A percentile compares a stretch with the other conserved stretches of the same genome.
Conservation (phyloP, 1,140 invertebrate species). For the Achroia grisella region DNA sequence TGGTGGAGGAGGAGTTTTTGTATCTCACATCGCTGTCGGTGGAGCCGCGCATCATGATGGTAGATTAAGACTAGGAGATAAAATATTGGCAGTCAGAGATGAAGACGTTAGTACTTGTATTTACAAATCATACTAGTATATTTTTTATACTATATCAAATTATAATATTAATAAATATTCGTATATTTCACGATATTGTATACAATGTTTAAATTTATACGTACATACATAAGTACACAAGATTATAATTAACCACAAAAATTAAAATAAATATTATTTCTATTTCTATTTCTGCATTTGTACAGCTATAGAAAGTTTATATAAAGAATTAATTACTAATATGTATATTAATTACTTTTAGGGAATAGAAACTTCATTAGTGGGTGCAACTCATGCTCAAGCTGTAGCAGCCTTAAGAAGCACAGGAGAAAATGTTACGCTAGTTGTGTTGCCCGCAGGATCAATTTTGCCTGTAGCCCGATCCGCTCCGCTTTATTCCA, state of each 20-base stretch:
- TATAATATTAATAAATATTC: too few relatives aligned
- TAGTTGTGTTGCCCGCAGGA: slow-evolving; percentile 79
- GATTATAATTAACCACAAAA: too few relatives aligned
- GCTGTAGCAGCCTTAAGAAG: slow-evolving; percentile 96
- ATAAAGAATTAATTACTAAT: not conserved
- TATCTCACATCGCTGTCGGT: slow-evolving; percentile 98
- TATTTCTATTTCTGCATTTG: too few relatives aligned
- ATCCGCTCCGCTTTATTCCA: slow-evolving; percentile 51
- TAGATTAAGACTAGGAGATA: slow-evolving; percentile 93
- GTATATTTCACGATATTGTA: too few relatives aligned
- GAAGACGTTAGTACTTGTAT: slow-evolving; percentile 77
- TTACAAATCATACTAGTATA: not conserved
- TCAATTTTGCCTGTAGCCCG: slow-evolving; percentile 50
- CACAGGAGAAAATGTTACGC: slow-evolving; percentile 91
- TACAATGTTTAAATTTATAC: too few relatives aligned
- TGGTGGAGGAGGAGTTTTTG: slow-evolving; percentile 97
- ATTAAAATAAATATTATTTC: too few relatives aligned
- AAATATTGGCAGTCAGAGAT: slow-evolving; percentile 93
- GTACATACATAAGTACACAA: too few relatives aligned
- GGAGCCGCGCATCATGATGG: slow-evolving; percentile 97
- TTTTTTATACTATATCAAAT: too few relatives aligned
- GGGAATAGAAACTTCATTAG: slow-evolving; percentile 90
- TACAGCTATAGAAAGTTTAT: too few relatives aligned
- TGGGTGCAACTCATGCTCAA: slow-evolving; percentile 98
- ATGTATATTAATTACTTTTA: slow-evolving; percentile 52